Conservation (phyloP, 2,888 invertebrate species). For the Drosophila imparisetae region DNA sequence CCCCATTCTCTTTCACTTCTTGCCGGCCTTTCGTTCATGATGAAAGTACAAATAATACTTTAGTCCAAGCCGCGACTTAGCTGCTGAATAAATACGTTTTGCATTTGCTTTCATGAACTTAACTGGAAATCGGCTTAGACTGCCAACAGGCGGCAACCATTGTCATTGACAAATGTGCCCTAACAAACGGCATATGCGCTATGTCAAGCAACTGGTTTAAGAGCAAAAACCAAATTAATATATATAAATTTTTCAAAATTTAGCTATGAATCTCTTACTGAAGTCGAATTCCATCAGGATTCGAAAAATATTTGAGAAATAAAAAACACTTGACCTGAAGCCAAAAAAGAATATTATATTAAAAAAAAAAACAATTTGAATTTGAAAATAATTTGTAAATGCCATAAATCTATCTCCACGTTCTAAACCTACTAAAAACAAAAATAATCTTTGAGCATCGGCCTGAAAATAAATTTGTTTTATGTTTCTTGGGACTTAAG, state of each 20-base stretch:
- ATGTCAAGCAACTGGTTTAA: neutral
- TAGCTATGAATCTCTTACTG: too few relatives aligned
- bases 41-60: constrained; percentile 43
- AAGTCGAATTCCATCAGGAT: neutral
- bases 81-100: constrained; percentile 74
- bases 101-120: constrained; percentile 73
- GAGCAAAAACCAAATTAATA: neutral
- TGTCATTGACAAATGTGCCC: constrained; percentile 34
- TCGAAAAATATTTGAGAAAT: neutral
- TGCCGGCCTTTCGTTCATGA: neutral
- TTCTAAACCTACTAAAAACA: too few relatives aligned
- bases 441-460: neutral
- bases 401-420: too few relatives aligned
- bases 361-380: too few relatives aligned
- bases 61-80: constrained; percentile 65
- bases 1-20: neutral
- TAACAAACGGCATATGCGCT: constrained; percentile 20
- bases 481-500: neutral
- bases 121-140: constrained; percentile 71
- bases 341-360: too few relatives aligned
- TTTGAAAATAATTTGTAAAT: too few relatives aligned
- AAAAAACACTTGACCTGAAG: too few relatives aligned
- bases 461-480: too few relatives aligned
- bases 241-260: neutral
- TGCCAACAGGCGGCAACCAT: constrained; percentile 40